Percentiles rank a stretch among this genome's conserved stretches.
Evolutionary conservation across 2,113 vertebrate genomes (phyloP).

Genomic region (Eulemur macaco): DNA sequence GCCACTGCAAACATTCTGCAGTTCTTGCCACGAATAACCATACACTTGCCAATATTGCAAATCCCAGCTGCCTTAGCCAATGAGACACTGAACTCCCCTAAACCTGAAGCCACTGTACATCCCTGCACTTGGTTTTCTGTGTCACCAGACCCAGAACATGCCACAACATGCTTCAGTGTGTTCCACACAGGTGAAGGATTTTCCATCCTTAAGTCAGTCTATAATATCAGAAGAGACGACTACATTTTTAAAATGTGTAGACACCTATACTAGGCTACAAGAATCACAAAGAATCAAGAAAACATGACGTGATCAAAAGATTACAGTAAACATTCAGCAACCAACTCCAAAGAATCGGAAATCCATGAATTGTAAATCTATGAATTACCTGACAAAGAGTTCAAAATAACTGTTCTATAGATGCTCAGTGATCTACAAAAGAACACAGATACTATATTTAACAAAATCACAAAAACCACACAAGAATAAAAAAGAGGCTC

Average conservation of each 20-base stretch:
- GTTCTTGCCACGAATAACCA: neutral
- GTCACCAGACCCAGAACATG: neutral
- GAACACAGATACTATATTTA: neutral
- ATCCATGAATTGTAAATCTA: neutral
- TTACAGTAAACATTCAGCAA: neutral
- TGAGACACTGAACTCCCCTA: neutral
- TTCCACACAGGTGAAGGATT: neutral
- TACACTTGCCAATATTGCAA: neutral
- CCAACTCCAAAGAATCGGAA: neutral
- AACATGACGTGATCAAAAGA: neutral
- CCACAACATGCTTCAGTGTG: neutral
- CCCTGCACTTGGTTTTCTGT: neutral
- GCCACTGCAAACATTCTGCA: neutral
- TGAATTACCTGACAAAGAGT: neutral
- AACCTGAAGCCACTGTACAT: neutral
- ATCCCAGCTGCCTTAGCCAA: neutral
- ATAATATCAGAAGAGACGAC: neutral
- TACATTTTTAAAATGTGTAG: neutral
- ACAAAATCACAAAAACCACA: neutral
- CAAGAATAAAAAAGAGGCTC: neutral
- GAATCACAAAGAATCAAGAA: neutral
- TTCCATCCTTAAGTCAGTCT: neutral
- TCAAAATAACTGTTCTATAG: neutral
- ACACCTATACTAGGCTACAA: neutral
- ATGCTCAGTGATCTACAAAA: neutral